Conservation (phyloP, 2,888 invertebrate species). For the Lottia scabra region DNA sequence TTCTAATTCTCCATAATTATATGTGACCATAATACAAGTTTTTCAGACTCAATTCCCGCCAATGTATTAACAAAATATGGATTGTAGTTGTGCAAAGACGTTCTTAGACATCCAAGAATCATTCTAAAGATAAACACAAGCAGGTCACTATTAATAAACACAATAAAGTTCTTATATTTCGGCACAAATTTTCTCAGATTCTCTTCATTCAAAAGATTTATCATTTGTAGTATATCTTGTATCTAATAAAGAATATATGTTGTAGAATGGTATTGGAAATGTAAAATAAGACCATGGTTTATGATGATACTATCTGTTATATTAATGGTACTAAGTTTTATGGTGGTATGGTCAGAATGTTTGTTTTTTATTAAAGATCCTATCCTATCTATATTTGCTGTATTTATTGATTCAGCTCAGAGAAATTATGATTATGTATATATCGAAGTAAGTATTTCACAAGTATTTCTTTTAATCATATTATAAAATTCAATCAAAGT, state of each 20-base stretch:
- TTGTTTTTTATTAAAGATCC: constrained; percentile 95
- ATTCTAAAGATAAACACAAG: too few relatives aligned
- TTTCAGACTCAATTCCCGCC: too few relatives aligned
- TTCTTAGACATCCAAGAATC: too few relatives aligned
- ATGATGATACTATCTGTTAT: constrained; percentile 75
- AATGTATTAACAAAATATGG: too few relatives aligned
- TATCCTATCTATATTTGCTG: constrained; percentile 96
- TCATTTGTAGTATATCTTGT: too few relatives aligned
- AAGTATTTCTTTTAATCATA: background rate
- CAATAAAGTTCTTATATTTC: too few relatives aligned
- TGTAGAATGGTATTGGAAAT: constrained; percentile 97
- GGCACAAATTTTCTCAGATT: too few relatives aligned
- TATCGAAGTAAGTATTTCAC: constrained; percentile 81
- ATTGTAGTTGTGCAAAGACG: too few relatives aligned
- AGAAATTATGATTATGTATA: constrained; percentile 89
- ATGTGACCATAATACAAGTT: too few relatives aligned
- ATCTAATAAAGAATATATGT: constrained; percentile 1
- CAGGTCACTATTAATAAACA: too few relatives aligned
- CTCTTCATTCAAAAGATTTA: too few relatives aligned
- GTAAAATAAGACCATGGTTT: constrained; percentile 82
- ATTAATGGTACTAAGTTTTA: constrained; percentile 83
- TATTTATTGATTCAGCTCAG: constrained; percentile 86
- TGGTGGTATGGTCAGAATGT: constrained; percentile 99
- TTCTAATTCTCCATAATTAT: too few relatives aligned
- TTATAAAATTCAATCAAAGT: background rate